Evolutionary conservation across 1,140 invertebrate species (phyloP), one percentile per base, ranked within the genome.

Genomic region (Diprion similis): DNA sequence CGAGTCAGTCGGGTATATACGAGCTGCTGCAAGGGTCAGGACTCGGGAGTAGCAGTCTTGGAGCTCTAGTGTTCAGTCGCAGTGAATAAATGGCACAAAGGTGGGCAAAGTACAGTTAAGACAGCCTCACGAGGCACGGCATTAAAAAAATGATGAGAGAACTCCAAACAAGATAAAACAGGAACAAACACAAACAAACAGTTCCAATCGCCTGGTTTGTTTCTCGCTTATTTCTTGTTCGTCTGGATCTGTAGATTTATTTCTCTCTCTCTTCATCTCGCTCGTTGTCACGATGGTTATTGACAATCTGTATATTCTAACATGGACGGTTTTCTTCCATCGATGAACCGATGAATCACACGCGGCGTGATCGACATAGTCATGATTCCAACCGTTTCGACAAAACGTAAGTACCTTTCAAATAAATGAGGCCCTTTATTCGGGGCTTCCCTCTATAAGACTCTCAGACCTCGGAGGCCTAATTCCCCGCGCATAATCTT

Each of bases 301-400:
- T 37, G 24, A 37, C 24, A 37, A 37, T 37, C 24, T 37, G 2
- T 37, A 37, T 37, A 37, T 71, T 76, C 73, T 66, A 70, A 72
- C 76, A 72, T 69, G 76, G 68, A 72, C 74, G 73, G 71, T 75
- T 73, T 6, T 37, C 24, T 37, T 37, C 24, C 24, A 37, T 37
- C 24, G 24, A 37, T 37, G 24, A 37, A 37, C 24, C 24, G 24
- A 6, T 37, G 24, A 37, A 37, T 37, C 24, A 37, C 2, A 37
- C 24, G 24, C 24, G 24, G 6, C 24, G 6, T 37, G 6, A 6
- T 37, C 24, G 24, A 37, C 1, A 37, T 37, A 37, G 2, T 37
- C 24, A 37, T 6, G 24, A 37, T 37, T 37, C 24, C 24, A 37
- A 37, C 24, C 24, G 24, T 37, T 59, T 59, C 51, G 51, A 59